Percentiles rank a stretch among this genome's conserved stretches.
Evolutionary conservation across 2,888 invertebrate species (phyloP).

Genomic region (Oithona nana): DNA sequence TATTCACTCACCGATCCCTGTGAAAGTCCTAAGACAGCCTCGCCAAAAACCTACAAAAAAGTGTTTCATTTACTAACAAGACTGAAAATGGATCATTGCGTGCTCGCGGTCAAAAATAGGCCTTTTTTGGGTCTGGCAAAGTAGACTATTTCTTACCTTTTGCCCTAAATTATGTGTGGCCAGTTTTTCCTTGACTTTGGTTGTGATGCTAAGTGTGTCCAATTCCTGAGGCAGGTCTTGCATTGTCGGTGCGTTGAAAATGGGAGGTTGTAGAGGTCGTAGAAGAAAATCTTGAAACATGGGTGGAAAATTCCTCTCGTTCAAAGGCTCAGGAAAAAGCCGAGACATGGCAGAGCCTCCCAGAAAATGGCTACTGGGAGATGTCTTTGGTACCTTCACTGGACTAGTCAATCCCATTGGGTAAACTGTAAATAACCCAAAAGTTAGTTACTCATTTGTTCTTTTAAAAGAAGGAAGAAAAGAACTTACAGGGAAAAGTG

Average conservation of each 20-base stretch:
- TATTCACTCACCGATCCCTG: constrained; percentile 93
- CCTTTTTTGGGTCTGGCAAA: background rate
- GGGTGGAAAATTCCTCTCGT: background rate
- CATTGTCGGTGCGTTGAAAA: background rate
- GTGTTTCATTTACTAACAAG: background rate
- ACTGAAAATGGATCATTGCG: background rate
- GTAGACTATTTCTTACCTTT: constrained; percentile 37
- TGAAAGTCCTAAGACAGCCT: constrained; percentile 82
- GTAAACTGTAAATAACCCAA: background rate
- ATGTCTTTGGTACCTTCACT: background rate
- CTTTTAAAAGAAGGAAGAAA: background rate
- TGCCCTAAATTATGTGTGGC: constrained; percentile 92
- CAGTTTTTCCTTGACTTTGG: constrained; percentile 86
- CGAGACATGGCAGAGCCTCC: background rate
- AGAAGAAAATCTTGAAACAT: background rate
- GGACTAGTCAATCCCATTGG: background rate
- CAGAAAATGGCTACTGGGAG: background rate
- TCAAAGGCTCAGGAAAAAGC: background rate
- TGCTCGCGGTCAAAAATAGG: background rate
- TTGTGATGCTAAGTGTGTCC: constrained; percentile 86
- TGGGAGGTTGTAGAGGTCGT: background rate
- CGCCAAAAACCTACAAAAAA: constrained; percentile 61
- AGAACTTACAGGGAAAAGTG: background rate
- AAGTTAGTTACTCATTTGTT: background rate
- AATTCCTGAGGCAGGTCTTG: constrained; percentile 60